Evolutionary conservation across 1,140 invertebrate species (phyloP), one percentile per base, ranked within the genome.

Genomic region (Leptinotarsa texana): DNA sequence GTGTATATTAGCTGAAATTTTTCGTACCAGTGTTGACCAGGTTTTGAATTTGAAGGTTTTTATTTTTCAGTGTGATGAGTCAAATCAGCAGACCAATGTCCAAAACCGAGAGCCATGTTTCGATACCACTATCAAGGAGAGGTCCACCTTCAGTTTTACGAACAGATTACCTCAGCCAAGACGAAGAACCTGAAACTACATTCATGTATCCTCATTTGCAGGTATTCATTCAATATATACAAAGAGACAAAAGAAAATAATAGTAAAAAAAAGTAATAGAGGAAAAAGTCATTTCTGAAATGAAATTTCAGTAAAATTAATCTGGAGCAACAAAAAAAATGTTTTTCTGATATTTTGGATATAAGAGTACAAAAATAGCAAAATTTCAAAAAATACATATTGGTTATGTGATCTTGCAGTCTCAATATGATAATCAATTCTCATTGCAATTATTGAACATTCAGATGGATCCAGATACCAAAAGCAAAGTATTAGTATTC

Each of bases 151-250:
- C 88, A 24, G 86, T 87, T 0, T 84, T 89, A 11, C 80, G 87
- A 67, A 81, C 82, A 1, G 88, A 90, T 78, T 88, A 89, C 74
- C 77, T 88, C 8, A 87, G 57, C 33, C 79, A 88, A 69, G 85
- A 85, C 42, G 84, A 86, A 57, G 88, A 88, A 47, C 83, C 86
- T 17, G 86, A 86, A 74, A 87, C 88, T 1, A 85, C 87, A 3
- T 89, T 89, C 75, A 88, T 89, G 51, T 90, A 90, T 82, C 90
- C 90, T 49, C 90, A 91, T 83, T 87, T 91, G 80, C 90, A 91
- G 81, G 89, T 90, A 81, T 84, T 82, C 42, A 24, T 27, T 21
- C 15, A 65, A 1, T 65, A 11, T 21, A 18, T 62, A 13, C 21
- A n/a, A 13, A n/a, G 17, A 3, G 61, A 18, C n/a, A 0, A 13